phyloP scores from a whole-genome alignment of 2,797 vertebrate species.

The Atherinosoma microstoma region DNA sequence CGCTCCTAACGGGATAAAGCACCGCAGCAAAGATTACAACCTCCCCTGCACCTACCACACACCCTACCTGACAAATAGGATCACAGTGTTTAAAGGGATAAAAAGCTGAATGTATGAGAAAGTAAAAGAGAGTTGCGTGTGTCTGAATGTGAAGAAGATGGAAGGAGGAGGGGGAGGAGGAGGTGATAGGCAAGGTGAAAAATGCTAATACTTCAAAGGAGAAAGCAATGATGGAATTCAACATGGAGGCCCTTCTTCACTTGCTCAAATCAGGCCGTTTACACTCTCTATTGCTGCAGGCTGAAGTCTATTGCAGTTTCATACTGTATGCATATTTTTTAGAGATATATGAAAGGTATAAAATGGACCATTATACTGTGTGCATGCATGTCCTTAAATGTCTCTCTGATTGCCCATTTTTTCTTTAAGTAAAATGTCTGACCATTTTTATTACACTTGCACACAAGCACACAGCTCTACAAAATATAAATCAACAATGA shows the following conservation, averaged over 20 bases:
- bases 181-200: constrained; percentile 50
- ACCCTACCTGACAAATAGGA: constrained; percentile 84
- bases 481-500: constrained; percentile 35
- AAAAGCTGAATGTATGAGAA: constrained; percentile 72
- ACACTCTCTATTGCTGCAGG: constrained; percentile 56
- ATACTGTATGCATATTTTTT: constrained; percentile 41
- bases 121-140: constrained; percentile 60
- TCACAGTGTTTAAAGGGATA: constrained; percentile 81
- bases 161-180: constrained; percentile 15
- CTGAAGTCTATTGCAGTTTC: constrained; percentile 37
- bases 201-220: constrained; percentile 74
- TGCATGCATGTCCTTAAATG: constrained; percentile 34
- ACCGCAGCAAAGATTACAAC: constrained; percentile 81
- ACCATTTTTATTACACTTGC: constrained; percentile 7
- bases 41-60: constrained; percentile 79
- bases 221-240: constrained; percentile 64
- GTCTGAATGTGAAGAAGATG: constrained; percentile 27
- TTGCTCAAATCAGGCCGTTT: constrained; percentile 54
- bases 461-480: constrained; percentile 16
- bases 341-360: constrained; percentile 38
- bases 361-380: constrained; percentile 54
- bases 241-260: constrained; percentile 63
- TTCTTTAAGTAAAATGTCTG: constrained; percentile 20
- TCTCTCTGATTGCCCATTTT: constrained; percentile 34
- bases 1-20: constrained; percentile 80